Conservation (phyloP, 2,888 invertebrate species). For the Apamea anceps region DNA sequence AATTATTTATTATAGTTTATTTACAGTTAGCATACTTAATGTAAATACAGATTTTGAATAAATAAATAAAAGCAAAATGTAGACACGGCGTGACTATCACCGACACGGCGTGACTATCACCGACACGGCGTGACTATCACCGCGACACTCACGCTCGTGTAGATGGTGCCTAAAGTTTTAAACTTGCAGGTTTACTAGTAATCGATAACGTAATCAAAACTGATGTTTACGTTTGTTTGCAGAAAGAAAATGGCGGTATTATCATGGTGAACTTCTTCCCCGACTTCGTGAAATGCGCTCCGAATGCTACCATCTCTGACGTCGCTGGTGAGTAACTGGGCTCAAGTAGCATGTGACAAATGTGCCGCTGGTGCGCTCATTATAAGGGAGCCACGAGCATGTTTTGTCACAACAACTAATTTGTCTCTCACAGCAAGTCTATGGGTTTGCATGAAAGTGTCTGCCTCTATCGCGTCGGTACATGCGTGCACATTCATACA, state of each 20-base stretch:
- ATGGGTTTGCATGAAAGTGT: too few species aligned
- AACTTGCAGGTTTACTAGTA: neutral
- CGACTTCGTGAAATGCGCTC: slow-evolving; percentile 90
- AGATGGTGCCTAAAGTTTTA: neutral
- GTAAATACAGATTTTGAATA: too few species aligned
- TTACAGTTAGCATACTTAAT: neutral
- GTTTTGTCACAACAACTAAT: too few species aligned
- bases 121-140: neutral
- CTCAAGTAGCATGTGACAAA: neutral
- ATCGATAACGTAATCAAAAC: neutral
- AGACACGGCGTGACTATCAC: neutral
- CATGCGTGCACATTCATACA: too few species aligned
- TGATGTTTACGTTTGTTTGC: slow-evolving; percentile 60
- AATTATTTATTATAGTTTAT: too few species aligned
- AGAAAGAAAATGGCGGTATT: slow-evolving; percentile 92
- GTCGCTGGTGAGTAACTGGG: slow-evolving; percentile 91
- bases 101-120: neutral
- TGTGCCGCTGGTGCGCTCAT: neutral
- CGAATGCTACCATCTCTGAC: slow-evolving; percentile 91
- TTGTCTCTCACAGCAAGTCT: too few species aligned
- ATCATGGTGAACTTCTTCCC: slow-evolving; percentile 94
- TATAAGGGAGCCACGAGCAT: neutral
- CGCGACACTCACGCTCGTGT: neutral
- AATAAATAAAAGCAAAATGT: neutral
- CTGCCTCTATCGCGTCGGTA: too few species aligned